These are phyloP conservation scores for Drosophila leonis DNA, from an alignment of 2,888 invertebrate genomes.

Conservation along the genomic window DNA sequence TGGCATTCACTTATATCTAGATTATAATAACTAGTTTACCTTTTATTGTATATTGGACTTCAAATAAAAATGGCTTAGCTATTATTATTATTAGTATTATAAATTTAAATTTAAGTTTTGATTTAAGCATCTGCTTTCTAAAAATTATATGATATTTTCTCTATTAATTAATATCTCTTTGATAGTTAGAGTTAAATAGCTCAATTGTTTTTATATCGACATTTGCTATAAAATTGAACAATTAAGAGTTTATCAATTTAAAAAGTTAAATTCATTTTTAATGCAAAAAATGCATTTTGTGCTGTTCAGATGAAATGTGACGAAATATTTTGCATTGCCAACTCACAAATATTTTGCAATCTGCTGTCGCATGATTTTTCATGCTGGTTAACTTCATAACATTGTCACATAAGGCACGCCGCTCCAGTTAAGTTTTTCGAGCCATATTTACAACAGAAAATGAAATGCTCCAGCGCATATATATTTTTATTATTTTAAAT, in stretches of 20 bases:
- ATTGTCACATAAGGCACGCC: slow-evolving; percentile 35
- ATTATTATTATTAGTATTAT: no score
- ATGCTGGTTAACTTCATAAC: slow-evolving; percentile 71
- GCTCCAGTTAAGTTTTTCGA: slow-evolving; percentile 26
- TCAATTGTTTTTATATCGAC: neutral
- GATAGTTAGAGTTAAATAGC: no score
- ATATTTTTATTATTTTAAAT: slow-evolving; percentile 63
- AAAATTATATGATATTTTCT: no score
- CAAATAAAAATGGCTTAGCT: no score
- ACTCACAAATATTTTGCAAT: slow-evolving; percentile 63
- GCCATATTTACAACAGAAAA: slow-evolving; percentile 19
- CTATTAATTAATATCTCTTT: neutral
- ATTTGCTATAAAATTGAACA: neutral
- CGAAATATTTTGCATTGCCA: slow-evolving; percentile 37
- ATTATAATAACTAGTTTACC: no score
- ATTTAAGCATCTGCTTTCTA: no score
- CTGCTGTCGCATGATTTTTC: slow-evolving; percentile 70
- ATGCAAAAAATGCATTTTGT: neutral
- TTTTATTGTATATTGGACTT: no score
- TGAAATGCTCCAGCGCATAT: slow-evolving; percentile 7
- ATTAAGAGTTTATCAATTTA: slow-evolving; percentile 3
- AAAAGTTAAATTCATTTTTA: slow-evolving; percentile 23
- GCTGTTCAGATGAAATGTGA: slow-evolving; percentile 14
- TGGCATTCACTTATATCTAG: no score
- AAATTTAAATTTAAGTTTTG: no score